Percentiles rank a stretch among this genome's conserved stretches.
These are phyloP conservation scores for Kradibia gibbosae DNA, from an alignment of 1,140 invertebrate species.

Conservation along the genomic window DNA sequence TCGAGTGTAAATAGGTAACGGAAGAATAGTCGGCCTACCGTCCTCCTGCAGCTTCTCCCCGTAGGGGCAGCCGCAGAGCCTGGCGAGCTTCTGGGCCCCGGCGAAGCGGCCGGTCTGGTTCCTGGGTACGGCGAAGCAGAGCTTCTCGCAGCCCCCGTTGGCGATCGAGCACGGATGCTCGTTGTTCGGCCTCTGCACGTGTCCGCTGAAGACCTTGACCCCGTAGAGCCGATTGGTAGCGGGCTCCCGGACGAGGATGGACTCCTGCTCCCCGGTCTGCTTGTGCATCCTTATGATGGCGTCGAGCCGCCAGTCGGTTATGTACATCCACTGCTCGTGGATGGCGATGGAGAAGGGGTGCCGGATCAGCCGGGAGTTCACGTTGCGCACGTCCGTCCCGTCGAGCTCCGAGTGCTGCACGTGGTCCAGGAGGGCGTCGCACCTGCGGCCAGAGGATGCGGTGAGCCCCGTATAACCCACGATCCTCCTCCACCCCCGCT, in stretches of 20 bases:
- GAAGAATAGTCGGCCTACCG: slow-evolving; percentile 58
- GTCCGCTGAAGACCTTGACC: slow-evolving; percentile 90
- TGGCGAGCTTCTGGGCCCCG: slow-evolving; percentile 66
- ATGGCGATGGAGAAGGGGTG: slow-evolving; percentile 98
- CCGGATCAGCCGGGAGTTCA: slow-evolving; percentile 89
- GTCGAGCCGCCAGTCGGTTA: slow-evolving; percentile 97
- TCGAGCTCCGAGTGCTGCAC: slow-evolving; percentile 96
- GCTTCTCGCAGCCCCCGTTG: slow-evolving; percentile 93
- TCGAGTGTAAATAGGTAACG: no score
- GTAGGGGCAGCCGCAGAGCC: slow-evolving; percentile 94
- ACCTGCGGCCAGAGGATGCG: slow-evolving; percentile 63
- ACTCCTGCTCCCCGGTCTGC: slow-evolving; percentile 87
- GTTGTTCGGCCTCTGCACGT: slow-evolving; percentile 81
- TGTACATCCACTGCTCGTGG: slow-evolving; percentile 94
- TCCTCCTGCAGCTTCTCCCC: slow-evolving; percentile 90
- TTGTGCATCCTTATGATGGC: slow-evolving; percentile 95
- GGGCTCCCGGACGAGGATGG: slow-evolving; percentile 88
- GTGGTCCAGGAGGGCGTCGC: slow-evolving; percentile 94
- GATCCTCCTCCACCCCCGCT: no score
- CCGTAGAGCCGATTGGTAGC: slow-evolving; percentile 93
- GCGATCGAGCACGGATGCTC: slow-evolving; percentile 87
- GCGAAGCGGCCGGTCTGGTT: slow-evolving; percentile 62
- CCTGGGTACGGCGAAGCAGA: slow-evolving; percentile 91
- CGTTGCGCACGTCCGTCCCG: slow-evolving; percentile 92
- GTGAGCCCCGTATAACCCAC: not conserved